Evolutionary conservation across 2,797 vertebrate genomes (phyloP), one percentile per base, ranked within the genome.

Genomic region (Sebastiscus albofasciatus): DNA sequence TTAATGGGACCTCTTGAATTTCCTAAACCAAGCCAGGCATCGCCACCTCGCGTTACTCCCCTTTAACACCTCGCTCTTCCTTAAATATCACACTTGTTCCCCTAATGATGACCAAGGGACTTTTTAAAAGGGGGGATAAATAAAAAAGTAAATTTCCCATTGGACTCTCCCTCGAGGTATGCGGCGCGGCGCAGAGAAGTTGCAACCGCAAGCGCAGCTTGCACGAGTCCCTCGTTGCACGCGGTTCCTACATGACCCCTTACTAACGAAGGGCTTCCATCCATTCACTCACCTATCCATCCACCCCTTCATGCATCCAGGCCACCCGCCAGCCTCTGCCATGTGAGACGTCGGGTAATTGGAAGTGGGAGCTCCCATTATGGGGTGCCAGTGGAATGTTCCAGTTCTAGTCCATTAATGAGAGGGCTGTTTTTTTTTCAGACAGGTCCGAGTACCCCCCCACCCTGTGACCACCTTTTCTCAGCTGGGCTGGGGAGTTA

Each of bases 1-100:
- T 93, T 94, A 96, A 93, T 91, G 90, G 93, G 87, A 88, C 85
- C 90, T 83, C 89, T 93, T 93, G 87, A 93, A 90, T 94, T 94
- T 93, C 91, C 81, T 75, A 65, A 81, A 87, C 82, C 76, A 46
- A 86, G 79, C 91, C 92, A 91, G 88, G 80, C 88, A 89, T 89
- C 85, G 76, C 89, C 87, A 88, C 82, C 65, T 89, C 52, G 55
- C 72, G 79, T 65, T 81, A 80, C 82, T 88, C 75, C 80, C 75
- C 68, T 83, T 90, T 83, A 91, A 91, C 88, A 87, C 86, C 87
- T 86, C 88, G 73, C 77, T 82, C 81, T 84, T 85, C 84, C 89
- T 84, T 90, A 91, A 93, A 93, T 89, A 82, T 93, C 79, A 85
- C 90, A 90, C 85, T 87, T 92, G 72, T 90, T 92, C 75, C 75